Conservation (phyloP, 1,140 invertebrate species). For the Gryon sp. region DNA sequence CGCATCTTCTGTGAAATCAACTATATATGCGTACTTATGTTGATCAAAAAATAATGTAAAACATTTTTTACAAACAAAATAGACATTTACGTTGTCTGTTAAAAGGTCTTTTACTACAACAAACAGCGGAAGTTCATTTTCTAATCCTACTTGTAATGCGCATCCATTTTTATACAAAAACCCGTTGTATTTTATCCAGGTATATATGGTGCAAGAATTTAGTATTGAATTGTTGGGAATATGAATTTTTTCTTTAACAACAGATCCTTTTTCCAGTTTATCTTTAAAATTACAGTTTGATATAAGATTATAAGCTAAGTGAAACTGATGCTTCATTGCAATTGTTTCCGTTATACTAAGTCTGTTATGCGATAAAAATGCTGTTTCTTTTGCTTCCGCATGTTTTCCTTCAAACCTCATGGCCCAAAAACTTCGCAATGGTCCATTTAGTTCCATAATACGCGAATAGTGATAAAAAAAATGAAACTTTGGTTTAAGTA, state of each 20-base stretch:
- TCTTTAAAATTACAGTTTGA: constrained; percentile 21
- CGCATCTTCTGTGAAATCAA: too few relatives aligned
- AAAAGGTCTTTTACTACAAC: constrained; percentile 13
- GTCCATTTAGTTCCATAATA: constrained; percentile 9
- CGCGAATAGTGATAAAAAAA: constrained; percentile 8
- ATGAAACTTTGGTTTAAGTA: constrained; percentile 16
- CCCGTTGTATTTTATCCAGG: constrained; percentile 30
- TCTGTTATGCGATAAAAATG: constrained; percentile 14
- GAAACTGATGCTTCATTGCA: constrained; percentile 22
- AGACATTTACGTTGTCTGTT: background rate
- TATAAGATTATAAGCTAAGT: constrained; percentile 11
- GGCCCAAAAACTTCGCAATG: constrained; percentile 17
- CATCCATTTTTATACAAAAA: constrained; percentile 27
- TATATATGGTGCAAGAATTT: constrained; percentile 12
- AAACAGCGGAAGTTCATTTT: constrained; percentile 31
- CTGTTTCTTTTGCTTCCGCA: constrained; percentile 9
- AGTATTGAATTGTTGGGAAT: constrained; percentile 7
- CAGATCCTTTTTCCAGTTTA: background rate
- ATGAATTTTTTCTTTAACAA: background rate
- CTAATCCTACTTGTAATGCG: constrained; percentile 14
- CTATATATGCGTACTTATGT: too few relatives aligned
- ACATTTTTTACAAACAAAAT: constrained; percentile 31
- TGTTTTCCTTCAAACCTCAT: constrained; percentile 29
- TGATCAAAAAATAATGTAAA: too few relatives aligned
- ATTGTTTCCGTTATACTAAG: constrained; percentile 22